A percentile compares a stretch with the other conserved stretches of the same genome.
Evolutionary conservation across 2,113 vertebrate genomes (phyloP).

Genomic region (Gadus chalcogrammus): DNA sequence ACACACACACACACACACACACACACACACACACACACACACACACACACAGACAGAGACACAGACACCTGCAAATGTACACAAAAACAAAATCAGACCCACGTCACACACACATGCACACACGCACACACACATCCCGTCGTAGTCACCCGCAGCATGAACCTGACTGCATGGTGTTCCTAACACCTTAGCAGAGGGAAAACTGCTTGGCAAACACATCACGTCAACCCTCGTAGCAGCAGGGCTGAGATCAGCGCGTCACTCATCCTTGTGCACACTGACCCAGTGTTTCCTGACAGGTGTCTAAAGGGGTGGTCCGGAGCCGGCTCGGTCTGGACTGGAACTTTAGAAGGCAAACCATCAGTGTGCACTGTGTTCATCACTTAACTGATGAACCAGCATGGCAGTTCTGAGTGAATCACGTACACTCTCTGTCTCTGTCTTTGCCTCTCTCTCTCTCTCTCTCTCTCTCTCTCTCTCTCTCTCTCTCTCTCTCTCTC

Average conservation of each 20-base stretch:
- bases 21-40: too few species aligned
- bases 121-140: neutral
- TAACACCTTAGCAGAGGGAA: slow-evolving; percentile 39
- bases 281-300: slow-evolving; percentile 34
- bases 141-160: slow-evolving; percentile 18
- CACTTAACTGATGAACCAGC: neutral
- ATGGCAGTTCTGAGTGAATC: too few species aligned
- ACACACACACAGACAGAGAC: neutral
- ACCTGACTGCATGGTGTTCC: slow-evolving; percentile 49
- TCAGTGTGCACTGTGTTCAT: neutral
- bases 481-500: too few species aligned
- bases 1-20: too few species aligned
- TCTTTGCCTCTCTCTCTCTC: slow-evolving; percentile 1
- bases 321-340: slow-evolving; percentile 2
- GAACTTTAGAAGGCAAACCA: neutral
- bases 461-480: too few species aligned
- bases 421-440: neutral
- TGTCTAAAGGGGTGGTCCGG: slow-evolving; percentile 44
- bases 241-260: slow-evolving; percentile 21
- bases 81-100: neutral
- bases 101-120: slow-evolving; percentile 6
- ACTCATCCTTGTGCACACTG: slow-evolving; percentile 32
- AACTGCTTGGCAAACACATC: slow-evolving; percentile 56
- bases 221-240: slow-evolving; percentile 20
- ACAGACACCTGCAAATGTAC: too few species aligned